Evolutionary conservation across 2,113 vertebrate genomes (phyloP).

Genomic region (Cyprinodon tularosa): DNA sequence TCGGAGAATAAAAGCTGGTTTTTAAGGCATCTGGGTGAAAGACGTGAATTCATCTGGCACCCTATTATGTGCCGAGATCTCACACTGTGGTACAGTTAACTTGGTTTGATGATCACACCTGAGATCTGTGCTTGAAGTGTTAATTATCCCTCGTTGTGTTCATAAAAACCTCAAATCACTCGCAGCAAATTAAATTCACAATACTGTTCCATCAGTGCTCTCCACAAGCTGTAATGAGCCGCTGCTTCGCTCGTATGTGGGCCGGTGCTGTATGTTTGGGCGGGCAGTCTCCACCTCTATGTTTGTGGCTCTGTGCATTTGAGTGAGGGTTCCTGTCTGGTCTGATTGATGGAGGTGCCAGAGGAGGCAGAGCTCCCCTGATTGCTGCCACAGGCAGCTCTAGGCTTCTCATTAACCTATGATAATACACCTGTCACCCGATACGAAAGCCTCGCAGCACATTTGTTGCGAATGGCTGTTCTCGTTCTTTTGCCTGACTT

Average conservation of each 20-base stretch:
- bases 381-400: conserved; percentile 65
- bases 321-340: conserved; percentile 45
- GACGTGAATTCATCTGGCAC: conserved; percentile 4
- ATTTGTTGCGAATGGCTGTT: conserved; percentile 51
- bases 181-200: conserved; percentile 24
- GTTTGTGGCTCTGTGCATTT: conserved; percentile 10
- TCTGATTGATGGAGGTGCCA: conserved; percentile 66
- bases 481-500: conserved; percentile 8
- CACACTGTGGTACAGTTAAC: conserved; percentile 19
- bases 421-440: conserved; percentile 75
- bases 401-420: conserved; percentile 75
- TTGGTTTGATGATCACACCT: conserved; percentile 46
- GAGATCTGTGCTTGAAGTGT: conserved; percentile 39
- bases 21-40: not conserved
- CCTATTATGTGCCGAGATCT: conserved; percentile 4
- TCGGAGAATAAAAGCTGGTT: not conserved
- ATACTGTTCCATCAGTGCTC: conserved; percentile 31
- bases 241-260: not conserved
- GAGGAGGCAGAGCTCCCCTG: conserved; percentile 39
- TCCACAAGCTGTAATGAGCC: conserved; percentile 20
- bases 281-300: conserved; percentile 17
- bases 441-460: conserved; percentile 50
- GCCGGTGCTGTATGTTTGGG: conserved; percentile 5
- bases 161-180: conserved; percentile 57
- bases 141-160: conserved; percentile 62